Base-by-base conservation (phyloP, 2,797 vertebrate genomes). In the Poeciliopsis paucimaculata region DNA sequence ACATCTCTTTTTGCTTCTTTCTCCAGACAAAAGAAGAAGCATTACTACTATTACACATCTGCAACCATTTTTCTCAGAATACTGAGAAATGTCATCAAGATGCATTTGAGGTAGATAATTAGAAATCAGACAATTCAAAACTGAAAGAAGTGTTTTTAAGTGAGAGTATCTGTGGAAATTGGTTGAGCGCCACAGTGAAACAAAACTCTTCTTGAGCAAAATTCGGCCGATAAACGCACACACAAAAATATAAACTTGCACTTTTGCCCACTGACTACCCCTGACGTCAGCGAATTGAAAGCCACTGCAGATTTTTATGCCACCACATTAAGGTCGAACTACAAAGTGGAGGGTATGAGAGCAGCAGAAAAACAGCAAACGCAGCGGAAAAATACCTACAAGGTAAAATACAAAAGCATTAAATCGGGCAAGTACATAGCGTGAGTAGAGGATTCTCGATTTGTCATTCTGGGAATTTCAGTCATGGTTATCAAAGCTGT, bases 381-480 rank as follows among this genome's bases (percentile, higher is more conserved):
- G 53, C 57, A 83, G 66, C 75, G 87, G 87, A 89, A 92, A 91
- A 83, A 80, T 72, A 85, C 62, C 79, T 60, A 66, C 8, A 2
- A 82, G 36, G 36, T 47, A 77, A 87, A 90, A 87, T 79, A 87
- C 64, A 74, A 80, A 72, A 11, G 23, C 10, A 72, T 86, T 49
- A 89, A 91, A 91, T 91, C 73, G 55, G 88, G 85, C 64, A 55
- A 88, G 87, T 74, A 74, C 86, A 91, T 93, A 60, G 91, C 87
- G 87, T 92, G 93, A 79, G 34, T 81, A 70, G 36, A 72, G 77
- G 34, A 72, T 51, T 89, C 43, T 83, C 20, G 55, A 18, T 90
- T 84, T 82, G 90, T 92, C 88, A 93, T 92, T 86, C 72, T 4
- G 6, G 23, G 75, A 5, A 12, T 92, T 73, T 92, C 82, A 11